A percentile compares a stretch with the other conserved stretches of the same genome.
These are phyloP conservation scores for Ooceraea biroi DNA, from an alignment of 1,140 invertebrate genomes.

Conservation along the genomic window DNA sequence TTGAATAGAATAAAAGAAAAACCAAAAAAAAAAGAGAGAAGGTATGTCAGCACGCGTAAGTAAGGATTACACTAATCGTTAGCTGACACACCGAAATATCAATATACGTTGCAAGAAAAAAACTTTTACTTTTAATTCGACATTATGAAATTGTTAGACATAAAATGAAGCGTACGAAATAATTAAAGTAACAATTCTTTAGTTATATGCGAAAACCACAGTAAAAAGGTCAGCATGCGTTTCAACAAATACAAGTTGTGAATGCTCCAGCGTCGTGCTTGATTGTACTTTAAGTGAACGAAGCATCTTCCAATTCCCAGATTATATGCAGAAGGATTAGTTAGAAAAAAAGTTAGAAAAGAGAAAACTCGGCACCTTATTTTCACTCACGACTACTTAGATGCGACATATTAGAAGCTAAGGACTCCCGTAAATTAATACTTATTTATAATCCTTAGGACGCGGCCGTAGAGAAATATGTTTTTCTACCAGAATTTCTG, in stretches of 20 bases:
- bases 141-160: slow-evolving; percentile 44
- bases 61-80: slow-evolving; percentile 34
- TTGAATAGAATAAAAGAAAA: background rate
- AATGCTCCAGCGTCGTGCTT: slow-evolving; percentile 29
- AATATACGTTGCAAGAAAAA: slow-evolving; percentile 2
- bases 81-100: slow-evolving; percentile 11
- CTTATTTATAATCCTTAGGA: slow-evolving; percentile 84
- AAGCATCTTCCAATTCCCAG: slow-evolving; percentile 33
- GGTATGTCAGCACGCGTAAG: background rate
- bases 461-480: slow-evolving; percentile 81
- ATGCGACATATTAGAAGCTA: slow-evolving; percentile 81
- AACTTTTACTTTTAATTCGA: slow-evolving; percentile 33
- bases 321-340: slow-evolving; percentile 57
- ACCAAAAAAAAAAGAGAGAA: too few relatives aligned
- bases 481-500: slow-evolving; percentile 86
- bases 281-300: slow-evolving; percentile 38
- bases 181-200: slow-evolving; percentile 20
- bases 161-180: slow-evolving; percentile 38
- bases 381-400: slow-evolving; percentile 82
- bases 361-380: slow-evolving; percentile 57
- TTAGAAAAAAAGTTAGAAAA: slow-evolving; percentile 60
- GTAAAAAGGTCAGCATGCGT: slow-evolving; percentile 51
- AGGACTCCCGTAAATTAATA: slow-evolving; percentile 82
- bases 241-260: slow-evolving; percentile 54
- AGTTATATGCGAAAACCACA: slow-evolving; percentile 27